phyloP scores from a whole-genome alignment of 2,888 invertebrate genomes.

The Pseudococcus jackbeardsleyi region DNA sequence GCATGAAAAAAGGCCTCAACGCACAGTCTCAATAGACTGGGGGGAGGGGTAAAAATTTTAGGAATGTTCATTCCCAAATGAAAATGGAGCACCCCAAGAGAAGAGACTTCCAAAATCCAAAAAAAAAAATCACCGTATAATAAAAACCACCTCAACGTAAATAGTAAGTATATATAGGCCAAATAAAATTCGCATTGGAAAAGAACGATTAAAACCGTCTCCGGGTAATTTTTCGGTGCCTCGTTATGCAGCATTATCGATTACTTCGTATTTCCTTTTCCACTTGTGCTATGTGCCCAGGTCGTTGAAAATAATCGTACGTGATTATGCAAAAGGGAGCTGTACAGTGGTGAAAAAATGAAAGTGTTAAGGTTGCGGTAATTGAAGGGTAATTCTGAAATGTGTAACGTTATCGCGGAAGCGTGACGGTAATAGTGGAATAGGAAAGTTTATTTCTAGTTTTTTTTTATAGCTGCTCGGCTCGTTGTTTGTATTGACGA shows the following conservation, averaged over 20 bases:
- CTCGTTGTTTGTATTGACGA: slow-evolving; percentile 19
- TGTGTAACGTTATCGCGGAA: slow-evolving; percentile 35
- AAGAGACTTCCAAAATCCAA: too few species aligned
- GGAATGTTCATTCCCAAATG: too few species aligned
- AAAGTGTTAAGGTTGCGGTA: slow-evolving; percentile 36
- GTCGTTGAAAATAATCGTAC: not conserved
- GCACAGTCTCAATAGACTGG: too few species aligned
- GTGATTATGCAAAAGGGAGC: slow-evolving; percentile 18
- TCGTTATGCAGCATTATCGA: not conserved
- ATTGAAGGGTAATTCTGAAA: slow-evolving; percentile 35
- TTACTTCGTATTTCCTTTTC: not conserved
- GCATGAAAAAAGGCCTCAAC: too few species aligned
- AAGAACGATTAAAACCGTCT: too few species aligned
- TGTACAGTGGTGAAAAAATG: not conserved
- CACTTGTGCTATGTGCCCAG: not conserved
- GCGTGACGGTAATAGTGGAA: slow-evolving; percentile 4
- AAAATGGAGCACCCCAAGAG: too few species aligned
- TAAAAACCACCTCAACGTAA: too few species aligned
- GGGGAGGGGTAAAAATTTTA: too few species aligned
- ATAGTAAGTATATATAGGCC: too few species aligned
- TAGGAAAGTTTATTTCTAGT: not conserved
- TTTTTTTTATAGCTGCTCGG: not conserved
- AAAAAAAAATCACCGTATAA: too few species aligned
- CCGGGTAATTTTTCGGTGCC: too few species aligned
- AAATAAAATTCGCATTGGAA: too few species aligned